phyloP scores from a whole-genome alignment of 2,797 vertebrate species.

The Crotalus adamanteus region DNA sequence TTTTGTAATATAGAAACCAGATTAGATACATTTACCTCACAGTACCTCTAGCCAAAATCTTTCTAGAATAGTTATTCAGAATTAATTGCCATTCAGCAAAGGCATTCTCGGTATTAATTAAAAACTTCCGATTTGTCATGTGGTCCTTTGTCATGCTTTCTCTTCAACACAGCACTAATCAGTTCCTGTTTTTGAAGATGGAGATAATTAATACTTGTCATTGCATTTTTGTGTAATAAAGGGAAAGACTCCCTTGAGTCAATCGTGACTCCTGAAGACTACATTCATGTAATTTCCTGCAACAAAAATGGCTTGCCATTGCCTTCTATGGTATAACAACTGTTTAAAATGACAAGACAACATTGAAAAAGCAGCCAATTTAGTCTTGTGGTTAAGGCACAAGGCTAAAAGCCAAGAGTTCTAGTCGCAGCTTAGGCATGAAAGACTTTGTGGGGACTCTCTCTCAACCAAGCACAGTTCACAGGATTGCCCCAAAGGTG shows the following conservation, averaged over 20 bases:
- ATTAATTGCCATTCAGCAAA: neutral
- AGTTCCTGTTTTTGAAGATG: neutral
- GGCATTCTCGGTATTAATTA: neutral
- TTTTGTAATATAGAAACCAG: neutral
- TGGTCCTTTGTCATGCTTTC: neutral
- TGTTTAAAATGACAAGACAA: neutral
- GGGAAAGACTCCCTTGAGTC: neutral
- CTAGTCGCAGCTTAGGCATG: neutral
- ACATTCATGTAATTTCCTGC: neutral
- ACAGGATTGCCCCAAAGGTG: too few relatives aligned
- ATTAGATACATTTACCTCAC: neutral
- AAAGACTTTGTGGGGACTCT: neutral
- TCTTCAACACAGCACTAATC: neutral
- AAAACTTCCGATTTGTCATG: neutral
- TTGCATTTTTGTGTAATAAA: neutral
- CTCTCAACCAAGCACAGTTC: too few relatives aligned
- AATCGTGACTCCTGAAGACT: neutral
- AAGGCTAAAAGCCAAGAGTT: neutral
- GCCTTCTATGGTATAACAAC: neutral
- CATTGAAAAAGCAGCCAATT: neutral
- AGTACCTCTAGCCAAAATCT: neutral
- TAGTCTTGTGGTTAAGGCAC: neutral
- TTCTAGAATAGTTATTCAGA: neutral
- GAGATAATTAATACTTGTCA: neutral
- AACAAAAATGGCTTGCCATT: neutral